These are phyloP conservation scores for Phoxinus phoxinus DNA, from an alignment of 2,113 vertebrate genomes.

Conservation along the genomic window DNA sequence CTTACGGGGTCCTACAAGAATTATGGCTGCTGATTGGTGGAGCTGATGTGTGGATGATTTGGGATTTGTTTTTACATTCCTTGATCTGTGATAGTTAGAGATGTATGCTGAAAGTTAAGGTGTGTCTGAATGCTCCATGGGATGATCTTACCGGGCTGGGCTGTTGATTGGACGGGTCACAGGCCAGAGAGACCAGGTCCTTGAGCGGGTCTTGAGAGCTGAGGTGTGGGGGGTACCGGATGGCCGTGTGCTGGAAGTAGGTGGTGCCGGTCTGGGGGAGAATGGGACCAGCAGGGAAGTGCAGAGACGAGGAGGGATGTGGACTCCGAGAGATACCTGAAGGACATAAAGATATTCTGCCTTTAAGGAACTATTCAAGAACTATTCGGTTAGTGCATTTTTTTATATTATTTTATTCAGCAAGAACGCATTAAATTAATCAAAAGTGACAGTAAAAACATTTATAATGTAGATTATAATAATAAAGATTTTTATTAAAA, in stretches of 20 bases:
- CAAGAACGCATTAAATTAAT: neutral
- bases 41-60: neutral
- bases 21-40: neutral
- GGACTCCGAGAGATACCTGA: conserved; percentile 90
- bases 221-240: conserved; percentile 95
- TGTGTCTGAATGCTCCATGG: neutral
- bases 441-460: neutral
- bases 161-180: conserved; percentile 91
- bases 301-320: conserved; percentile 91
- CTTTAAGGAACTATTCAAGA: neutral
- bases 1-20: neutral
- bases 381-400: too few relatives aligned
- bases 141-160: conserved; percentile 87
- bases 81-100: neutral
- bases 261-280: conserved; percentile 85
- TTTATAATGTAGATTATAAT: neutral
- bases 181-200: conserved; percentile 95
- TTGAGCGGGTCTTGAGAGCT: conserved; percentile 94
- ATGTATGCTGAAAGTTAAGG: neutral
- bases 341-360: conserved; percentile 17
- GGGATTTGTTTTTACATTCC: neutral
- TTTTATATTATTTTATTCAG: neutral
- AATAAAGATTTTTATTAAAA: too few relatives aligned
- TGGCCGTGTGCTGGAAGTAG: conserved; percentile 94
- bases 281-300: conserved; percentile 90